Conservation (phyloP, 1,140 invertebrate species). For the Nebria ingens region DNA sequence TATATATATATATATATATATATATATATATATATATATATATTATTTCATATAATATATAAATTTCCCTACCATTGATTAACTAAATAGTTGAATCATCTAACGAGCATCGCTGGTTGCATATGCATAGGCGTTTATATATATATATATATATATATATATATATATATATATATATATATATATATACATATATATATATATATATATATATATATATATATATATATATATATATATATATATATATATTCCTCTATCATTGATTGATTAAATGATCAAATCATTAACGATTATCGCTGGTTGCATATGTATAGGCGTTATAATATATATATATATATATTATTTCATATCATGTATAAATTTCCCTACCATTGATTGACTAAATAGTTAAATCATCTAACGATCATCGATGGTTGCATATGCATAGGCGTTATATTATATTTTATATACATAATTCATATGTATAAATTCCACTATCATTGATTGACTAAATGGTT, state of each 20-base stretch:
- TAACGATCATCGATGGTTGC: not conserved
- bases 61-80: no score
- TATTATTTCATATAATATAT: not conserved
- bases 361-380: no score
- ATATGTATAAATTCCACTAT: not conserved
- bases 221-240: not conserved
- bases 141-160: not conserved
- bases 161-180: not conserved
- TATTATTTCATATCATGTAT: not conserved
- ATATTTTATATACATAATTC: not conserved
- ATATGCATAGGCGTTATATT: not conserved
- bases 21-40: constrained; percentile 10
- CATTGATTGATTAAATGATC: not conserved
- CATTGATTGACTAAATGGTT: not conserved
- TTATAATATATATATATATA: constrained; percentile 3
- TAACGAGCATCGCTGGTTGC: not conserved
- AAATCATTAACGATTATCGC: no score
- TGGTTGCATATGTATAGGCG: not conserved
- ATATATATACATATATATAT: not conserved
- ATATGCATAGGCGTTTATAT: not conserved
- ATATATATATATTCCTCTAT: not conserved
- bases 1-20: not conserved
- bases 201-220: not conserved
- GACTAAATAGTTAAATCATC: not conserved
- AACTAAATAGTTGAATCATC: not conserved